Base-by-base conservation (phyloP, 2,888 invertebrate species). In the Parnassius mnemosyne region DNA sequence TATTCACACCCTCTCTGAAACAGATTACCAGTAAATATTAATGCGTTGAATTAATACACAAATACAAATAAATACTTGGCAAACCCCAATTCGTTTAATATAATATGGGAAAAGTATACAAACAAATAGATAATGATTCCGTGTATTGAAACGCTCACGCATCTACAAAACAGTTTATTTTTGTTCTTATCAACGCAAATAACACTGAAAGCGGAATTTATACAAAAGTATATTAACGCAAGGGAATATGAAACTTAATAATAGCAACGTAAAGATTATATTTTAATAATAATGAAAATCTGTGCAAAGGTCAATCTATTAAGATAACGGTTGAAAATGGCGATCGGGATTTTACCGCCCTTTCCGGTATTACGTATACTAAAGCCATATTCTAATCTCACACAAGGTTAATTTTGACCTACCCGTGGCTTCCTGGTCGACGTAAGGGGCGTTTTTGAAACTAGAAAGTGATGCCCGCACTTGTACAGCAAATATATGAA, bases 41-140 rank as follows among this genome's bases (percentile, higher is more conserved):
- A 5, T 0, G 34, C 7, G 34, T 34, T 7, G 7, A 34, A 34
- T 7, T 34, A 34, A 34, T 34, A 7, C 25, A 25, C 0, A 25
- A 34, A 34, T 7, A 25, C 5, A 25, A 34, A 34, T 7, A 11
- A 2, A 43, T 43, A 43, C 43, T 11, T 3, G 43, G 43, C 10
- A 43, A 11, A 43, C 43, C 43, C 43, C 43, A 43, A 43, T 10
- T 43, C 3, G 3, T 43, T 43, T 43, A 3, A 43, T 11, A 43
- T 43, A 43, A 49, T 5, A 13, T 10, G 49, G 13, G 2, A 49
- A 49, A 0, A n/a, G 10, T 7, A 3, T 13, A 13, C 49, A 49
- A 49, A 49, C 3, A 49, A 49, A 49, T 7, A 49, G 49, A 49
- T 49, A 13, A 49, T 49, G 49, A 13, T 49, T 49, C 49, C 13